Percentiles rank a stretch among this genome's conserved stretches.
Conservation (phyloP, 1,140 invertebrate genomes). For the Stenopsyche tienmushanensis region DNA sequence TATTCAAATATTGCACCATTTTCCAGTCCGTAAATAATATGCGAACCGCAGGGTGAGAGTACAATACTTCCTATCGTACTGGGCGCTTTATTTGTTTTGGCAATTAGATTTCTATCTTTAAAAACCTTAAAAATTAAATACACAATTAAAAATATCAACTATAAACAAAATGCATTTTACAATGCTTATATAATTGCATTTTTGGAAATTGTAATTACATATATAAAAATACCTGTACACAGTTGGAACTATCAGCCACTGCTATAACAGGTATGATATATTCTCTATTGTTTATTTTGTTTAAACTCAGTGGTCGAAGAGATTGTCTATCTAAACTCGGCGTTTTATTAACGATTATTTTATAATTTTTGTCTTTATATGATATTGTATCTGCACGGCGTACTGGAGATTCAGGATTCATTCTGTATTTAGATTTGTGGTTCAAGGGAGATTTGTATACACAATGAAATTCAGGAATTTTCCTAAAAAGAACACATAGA, state of each 20-base stretch:
- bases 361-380: constrained; percentile 2
- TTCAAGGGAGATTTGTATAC: constrained; percentile 22
- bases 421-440: background rate
- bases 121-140: constrained; percentile 29
- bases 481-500: too few relatives aligned
- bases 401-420: background rate
- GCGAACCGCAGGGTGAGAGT: constrained; percentile 26
- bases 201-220: background rate
- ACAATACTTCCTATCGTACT: constrained; percentile 18
- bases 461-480: constrained; percentile 30
- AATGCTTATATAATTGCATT: too few relatives aligned
- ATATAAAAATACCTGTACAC: constrained; percentile 24
- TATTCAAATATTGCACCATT: constrained; percentile 31
- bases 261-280: constrained; percentile 33
- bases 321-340: constrained; percentile 32
- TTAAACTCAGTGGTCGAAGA: constrained; percentile 20
- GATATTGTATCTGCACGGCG: constrained; percentile 5
- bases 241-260: constrained; percentile 24
- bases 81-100: constrained; percentile 14
- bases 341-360: constrained; percentile 23
- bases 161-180: background rate
- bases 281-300: too few relatives aligned
- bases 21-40: constrained; percentile 29
- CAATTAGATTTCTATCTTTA: constrained; percentile 30
- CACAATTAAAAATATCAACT: background rate